A percentile compares a stretch with the other conserved stretches of the same genome.
Conservation (phyloP, 2,888 invertebrate genomes). For the Trissolcus japonicus region DNA sequence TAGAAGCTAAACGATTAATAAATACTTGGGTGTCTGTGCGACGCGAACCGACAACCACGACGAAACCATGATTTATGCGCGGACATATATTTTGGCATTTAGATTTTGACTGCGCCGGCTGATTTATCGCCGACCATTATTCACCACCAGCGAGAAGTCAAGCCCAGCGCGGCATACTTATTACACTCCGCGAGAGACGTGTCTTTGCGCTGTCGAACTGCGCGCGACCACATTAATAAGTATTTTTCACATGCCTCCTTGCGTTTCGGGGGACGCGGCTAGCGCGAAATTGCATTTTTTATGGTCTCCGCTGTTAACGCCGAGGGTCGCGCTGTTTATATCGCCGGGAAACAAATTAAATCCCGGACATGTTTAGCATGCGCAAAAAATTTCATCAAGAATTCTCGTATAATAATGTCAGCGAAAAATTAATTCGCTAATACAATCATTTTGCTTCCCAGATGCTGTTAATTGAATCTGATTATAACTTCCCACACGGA, state of each 20-base stretch:
- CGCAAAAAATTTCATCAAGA: constrained; percentile 1
- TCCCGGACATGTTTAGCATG: constrained; percentile 2
- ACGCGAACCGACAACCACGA: constrained; percentile 55
- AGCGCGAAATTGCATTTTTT: constrained; percentile 1
- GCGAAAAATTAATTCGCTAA: not conserved
- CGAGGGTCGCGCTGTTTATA: too few species aligned
- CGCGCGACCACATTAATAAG: constrained; percentile 27
- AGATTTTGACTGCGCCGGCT: constrained; percentile 62
- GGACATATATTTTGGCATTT: constrained; percentile 64
- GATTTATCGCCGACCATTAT: constrained; percentile 61
- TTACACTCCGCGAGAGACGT: constrained; percentile 25
- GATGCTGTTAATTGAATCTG: too few species aligned
- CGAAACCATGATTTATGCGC: constrained; percentile 63
- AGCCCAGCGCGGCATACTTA: constrained; percentile 32
- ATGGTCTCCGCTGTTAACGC: not conserved
- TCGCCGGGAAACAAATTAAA: constrained; percentile 1
- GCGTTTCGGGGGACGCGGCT: not conserved
- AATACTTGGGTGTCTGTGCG: constrained; percentile 64
- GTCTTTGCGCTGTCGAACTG: constrained; percentile 26
- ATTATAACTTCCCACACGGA: too few species aligned
- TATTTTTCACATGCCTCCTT: constrained; percentile 30
- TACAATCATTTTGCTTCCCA: too few species aligned
- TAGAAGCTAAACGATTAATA: constrained; percentile 74
- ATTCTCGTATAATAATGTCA: constrained; percentile 4
- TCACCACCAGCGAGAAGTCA: constrained; percentile 45